Evolutionary conservation across 2,797 vertebrate species (phyloP), one percentile per base, ranked within the genome.

Genomic region (Vipera ursinii): DNA sequence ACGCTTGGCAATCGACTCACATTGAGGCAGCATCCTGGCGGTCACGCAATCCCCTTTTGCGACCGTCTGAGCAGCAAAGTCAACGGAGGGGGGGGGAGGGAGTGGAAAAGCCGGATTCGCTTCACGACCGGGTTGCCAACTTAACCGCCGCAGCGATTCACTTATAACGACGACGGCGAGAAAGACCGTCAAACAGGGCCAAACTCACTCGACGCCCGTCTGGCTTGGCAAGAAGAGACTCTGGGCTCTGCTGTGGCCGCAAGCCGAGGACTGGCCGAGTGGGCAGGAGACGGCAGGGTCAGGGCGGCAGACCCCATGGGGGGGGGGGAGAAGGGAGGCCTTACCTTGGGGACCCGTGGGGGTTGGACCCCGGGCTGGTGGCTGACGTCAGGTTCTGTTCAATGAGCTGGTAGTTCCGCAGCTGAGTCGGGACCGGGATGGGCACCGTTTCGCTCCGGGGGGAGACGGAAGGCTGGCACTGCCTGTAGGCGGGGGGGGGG

Each of bases 341-440:
- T 98, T 97, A 99, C 99, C 99, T 99, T 89, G 99, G 98, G 51
- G 99, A 99, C 92, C 98, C 98, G 91, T 98, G 98, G 44, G 98
- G 97, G 13, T 98, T 98, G 88, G 98, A 96, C 44, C 97, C 97
- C 0, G 99, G 98, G 97, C 98, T 98, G 97, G 98, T 98, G 92
- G 98, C 98, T 93, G 98, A 98, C 89, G 98, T 98, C 51, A 99
- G 98, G 96, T 99, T 99, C 98, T 99, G 99, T 59, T 99, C 99
- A 88, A 99, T 99, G 94, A 99, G 98, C 96, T 99, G 99, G 94
- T 99, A 99, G 96, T 99, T 99, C 94, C 98, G 98, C 12, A 99
- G 98, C 97, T 99, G 99, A 2, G 99, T 99, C 91, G 99, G 99
- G 89, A 99, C 99, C 0, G 99, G 99, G 96, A 99, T 99, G 1